phyloP scores from a whole-genome alignment of 2,797 vertebrate genomes.

The Falco biarmicus region DNA sequence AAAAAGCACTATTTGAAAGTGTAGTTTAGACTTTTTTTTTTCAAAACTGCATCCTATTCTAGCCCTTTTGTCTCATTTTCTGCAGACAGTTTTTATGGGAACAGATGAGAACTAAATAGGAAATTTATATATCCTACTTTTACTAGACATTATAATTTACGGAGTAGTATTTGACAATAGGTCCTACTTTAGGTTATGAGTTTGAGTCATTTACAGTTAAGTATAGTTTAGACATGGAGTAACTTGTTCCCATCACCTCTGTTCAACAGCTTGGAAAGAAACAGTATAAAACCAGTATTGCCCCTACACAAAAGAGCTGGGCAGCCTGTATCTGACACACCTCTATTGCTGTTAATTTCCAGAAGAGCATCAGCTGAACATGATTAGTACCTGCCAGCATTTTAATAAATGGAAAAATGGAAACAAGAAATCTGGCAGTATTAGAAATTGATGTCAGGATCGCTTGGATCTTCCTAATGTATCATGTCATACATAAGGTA shows the following conservation, averaged over 20 bases:
- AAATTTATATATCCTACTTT: neutral
- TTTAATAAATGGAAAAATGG: neutral
- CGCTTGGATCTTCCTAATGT: neutral
- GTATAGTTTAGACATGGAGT: neutral
- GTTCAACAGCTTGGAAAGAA: neutral
- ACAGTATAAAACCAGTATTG: neutral
- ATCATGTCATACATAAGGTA: neutral
- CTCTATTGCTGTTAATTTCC: neutral
- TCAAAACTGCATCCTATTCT: neutral
- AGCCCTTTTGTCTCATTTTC: neutral
- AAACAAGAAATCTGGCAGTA: neutral
- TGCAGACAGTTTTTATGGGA: neutral
- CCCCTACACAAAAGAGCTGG: neutral
- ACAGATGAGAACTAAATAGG: neutral
- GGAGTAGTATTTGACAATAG: neutral
- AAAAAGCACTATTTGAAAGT: neutral
- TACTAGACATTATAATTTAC: conserved; percentile 1
- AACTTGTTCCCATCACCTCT: neutral
- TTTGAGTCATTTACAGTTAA: conserved; percentile 13
- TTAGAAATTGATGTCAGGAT: neutral
- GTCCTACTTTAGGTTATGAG: neutral
- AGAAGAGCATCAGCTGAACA: neutral
- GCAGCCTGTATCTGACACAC: neutral
- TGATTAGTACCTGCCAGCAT: neutral
- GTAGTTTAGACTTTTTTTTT: neutral